A percentile compares a stretch with the other conserved stretches of the same genome.
phyloP scores from a whole-genome alignment of 92 coral and sea anemone genomes.

The Epizoanthus fatuus region DNA sequence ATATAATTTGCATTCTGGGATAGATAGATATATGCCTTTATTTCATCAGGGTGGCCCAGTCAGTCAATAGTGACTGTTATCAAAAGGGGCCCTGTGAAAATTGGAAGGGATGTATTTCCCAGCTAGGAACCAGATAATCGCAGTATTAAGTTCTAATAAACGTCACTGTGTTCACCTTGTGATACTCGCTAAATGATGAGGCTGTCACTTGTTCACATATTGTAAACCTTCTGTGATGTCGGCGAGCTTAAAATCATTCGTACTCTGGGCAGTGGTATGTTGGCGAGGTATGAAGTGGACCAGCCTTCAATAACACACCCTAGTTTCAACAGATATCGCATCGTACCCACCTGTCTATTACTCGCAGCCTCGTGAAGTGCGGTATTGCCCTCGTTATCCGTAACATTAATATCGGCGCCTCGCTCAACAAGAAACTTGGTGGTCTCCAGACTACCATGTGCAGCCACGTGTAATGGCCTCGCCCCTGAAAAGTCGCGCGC shows the following conservation, averaged over 20 bases:
- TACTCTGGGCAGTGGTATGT: slow-evolving; percentile 20
- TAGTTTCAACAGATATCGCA: slow-evolving; percentile 30
- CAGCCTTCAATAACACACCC: slow-evolving; percentile 37
- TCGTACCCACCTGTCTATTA: slow-evolving; percentile 26
- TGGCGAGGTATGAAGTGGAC: slow-evolving; percentile 34
- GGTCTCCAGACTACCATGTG: slow-evolving; percentile 16
- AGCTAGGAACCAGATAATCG: too few relatives aligned
- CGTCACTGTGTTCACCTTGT: too few relatives aligned
- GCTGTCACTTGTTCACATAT: not conserved
- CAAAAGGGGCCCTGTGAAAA: too few relatives aligned
- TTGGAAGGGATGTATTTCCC: too few relatives aligned
- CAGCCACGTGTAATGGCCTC: slow-evolving; percentile 36
- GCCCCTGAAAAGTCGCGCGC: slow-evolving; percentile 23
- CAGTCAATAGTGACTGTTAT: too few relatives aligned
- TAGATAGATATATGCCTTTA: too few relatives aligned
- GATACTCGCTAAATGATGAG: too few relatives aligned
- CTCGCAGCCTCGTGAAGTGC: slow-evolving; percentile 38
- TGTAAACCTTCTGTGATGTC: slow-evolving; percentile 12
- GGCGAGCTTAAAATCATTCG: slow-evolving; percentile 35
- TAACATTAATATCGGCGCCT: slow-evolving; percentile 36
- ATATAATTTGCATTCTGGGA: too few relatives aligned
- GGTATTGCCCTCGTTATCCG: slow-evolving; percentile 12
- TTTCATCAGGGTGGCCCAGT: too few relatives aligned
- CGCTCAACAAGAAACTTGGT: slow-evolving; percentile 29
- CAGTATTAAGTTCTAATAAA: too few relatives aligned